phyloP scores from a whole-genome alignment of 2,113 vertebrate genomes.

The Chitala chitala region DNA sequence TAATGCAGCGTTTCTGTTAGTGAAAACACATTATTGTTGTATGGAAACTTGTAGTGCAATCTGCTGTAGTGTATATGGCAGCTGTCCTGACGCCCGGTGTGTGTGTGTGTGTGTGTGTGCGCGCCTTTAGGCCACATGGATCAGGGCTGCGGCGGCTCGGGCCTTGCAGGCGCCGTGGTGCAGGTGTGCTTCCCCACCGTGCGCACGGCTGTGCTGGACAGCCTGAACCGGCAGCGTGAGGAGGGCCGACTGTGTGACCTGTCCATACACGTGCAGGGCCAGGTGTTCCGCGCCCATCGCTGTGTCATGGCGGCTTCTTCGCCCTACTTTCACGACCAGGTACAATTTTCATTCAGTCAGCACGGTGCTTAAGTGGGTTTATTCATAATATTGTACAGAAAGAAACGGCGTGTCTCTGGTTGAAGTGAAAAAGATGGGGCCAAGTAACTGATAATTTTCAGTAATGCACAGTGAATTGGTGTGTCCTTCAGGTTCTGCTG shows the following conservation, averaged over 20 bases:
- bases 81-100: too few relatives aligned
- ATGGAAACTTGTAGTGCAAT: too few relatives aligned
- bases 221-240: slow-evolving; percentile 79
- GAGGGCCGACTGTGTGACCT: slow-evolving; percentile 77
- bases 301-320: slow-evolving; percentile 74
- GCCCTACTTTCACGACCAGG: slow-evolving; percentile 80
- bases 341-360: too few relatives aligned
- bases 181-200: slow-evolving; percentile 81
- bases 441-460: too few relatives aligned
- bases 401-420: too few relatives aligned
- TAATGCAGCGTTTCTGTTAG: too few relatives aligned
- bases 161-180: slow-evolving; percentile 52
- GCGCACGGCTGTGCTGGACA: slow-evolving; percentile 73
- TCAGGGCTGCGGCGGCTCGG: slow-evolving; percentile 32
- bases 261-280: slow-evolving; percentile 72
- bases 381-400: too few relatives aligned
- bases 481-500: slow-evolving; percentile 56
- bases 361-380: too few relatives aligned
- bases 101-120: too few relatives aligned
- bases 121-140: slow-evolving; percentile 6
- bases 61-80: too few relatives aligned
- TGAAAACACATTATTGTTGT: too few relatives aligned
- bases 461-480: not conserved
- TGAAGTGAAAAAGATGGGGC: too few relatives aligned
- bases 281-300: slow-evolving; percentile 70